Evolutionary conservation across 2,797 vertebrate genomes (phyloP).

Genomic region (Centroberyx gerrardi): DNA sequence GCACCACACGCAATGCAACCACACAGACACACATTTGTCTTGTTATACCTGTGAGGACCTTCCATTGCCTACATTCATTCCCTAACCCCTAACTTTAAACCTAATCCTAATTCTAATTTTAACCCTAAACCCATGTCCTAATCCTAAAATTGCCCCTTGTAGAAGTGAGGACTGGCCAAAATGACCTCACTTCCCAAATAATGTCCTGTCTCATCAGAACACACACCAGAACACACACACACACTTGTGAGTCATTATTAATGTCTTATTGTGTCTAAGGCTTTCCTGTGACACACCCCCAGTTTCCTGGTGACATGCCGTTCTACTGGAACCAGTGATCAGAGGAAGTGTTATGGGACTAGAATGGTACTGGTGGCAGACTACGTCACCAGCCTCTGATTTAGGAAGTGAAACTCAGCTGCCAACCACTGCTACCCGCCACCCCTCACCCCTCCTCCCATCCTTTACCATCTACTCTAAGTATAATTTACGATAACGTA

Average conservation of each 20-base stretch:
- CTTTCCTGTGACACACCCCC: slow-evolving; percentile 37
- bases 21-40: not conserved
- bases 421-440: not conserved
- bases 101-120: no score
- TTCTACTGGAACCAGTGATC: slow-evolving; percentile 37
- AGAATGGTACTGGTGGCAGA: not conserved
- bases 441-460: not conserved
- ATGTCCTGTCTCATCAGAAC: no score
- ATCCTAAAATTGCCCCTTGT: no score
- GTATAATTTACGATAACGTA: not conserved
- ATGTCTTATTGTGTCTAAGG: slow-evolving; percentile 27
- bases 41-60: not conserved
- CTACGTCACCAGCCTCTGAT: slow-evolving; percentile 8
- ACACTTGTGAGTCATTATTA: not conserved
- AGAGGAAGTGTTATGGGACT: slow-evolving; percentile 49
- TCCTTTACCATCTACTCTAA: not conserved
- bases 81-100: no score
- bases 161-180: no score
- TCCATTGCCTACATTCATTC: no score
- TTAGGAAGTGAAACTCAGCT: slow-evolving; percentile 70
- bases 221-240: not conserved
- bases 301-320: slow-evolving; percentile 48
- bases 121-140: no score
- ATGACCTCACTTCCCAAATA: no score
- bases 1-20: not conserved